Conservation (phyloP, 2,888 invertebrate species). For the Eupeodes latifasciatus region DNA sequence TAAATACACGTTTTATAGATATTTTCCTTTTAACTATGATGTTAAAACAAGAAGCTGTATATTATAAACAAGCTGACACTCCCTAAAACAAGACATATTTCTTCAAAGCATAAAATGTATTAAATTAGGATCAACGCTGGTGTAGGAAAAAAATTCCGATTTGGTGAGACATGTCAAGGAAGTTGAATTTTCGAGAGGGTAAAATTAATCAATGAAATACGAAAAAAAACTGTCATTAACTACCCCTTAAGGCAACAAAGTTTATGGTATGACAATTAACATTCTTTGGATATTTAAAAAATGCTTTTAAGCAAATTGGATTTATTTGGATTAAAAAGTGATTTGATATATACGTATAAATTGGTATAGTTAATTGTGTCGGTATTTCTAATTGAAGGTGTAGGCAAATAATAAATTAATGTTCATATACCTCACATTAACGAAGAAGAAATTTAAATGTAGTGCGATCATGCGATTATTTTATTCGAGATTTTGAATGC, state of each 20-base stretch:
- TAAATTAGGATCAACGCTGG: neutral
- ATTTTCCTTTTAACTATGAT: neutral
- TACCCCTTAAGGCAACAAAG: slow-evolving; percentile 17
- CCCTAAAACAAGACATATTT: neutral
- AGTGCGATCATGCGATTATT: neutral
- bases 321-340: neutral
- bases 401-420: neutral
- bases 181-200: slow-evolving; percentile 5
- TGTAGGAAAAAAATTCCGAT: slow-evolving; percentile 22
- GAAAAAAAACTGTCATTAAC: slow-evolving; percentile 2
- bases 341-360: neutral
- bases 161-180: slow-evolving; percentile 11
- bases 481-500: no score
- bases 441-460: neutral
- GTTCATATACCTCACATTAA: neutral
- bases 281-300: slow-evolving; percentile 23
- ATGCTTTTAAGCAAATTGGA: slow-evolving; percentile 14
- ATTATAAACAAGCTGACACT: neutral
- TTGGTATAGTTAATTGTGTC: neutral
- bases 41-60: neutral
- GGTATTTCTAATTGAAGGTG: slow-evolving; percentile 2
- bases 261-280: slow-evolving; percentile 29
- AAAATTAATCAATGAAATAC: neutral
- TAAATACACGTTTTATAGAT: neutral
- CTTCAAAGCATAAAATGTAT: neutral